These are phyloP conservation scores for Zaprionus ornatus DNA, from an alignment of 1,140 invertebrate genomes.

Conservation along the genomic window DNA sequence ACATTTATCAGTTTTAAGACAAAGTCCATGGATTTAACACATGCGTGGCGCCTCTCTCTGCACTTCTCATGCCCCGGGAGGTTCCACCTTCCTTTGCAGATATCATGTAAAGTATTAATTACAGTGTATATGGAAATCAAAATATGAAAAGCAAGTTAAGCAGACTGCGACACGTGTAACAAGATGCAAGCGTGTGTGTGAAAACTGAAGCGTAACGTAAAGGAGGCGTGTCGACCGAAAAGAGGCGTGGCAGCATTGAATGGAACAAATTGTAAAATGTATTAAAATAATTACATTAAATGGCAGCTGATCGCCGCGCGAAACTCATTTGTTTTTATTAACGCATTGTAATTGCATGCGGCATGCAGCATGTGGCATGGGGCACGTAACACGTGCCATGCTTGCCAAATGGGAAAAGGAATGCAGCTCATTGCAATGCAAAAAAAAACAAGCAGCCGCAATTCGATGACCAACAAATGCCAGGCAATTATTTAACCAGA, in stretches of 20 bases:
- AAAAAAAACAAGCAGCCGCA: constrained; percentile 38
- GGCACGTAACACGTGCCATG: constrained; percentile 16
- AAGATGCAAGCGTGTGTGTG: neutral
- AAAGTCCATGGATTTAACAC: neutral
- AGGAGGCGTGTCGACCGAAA: neutral
- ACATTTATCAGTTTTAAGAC: constrained; percentile 13
- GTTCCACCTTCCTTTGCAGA: neutral
- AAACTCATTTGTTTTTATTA: constrained; percentile 79
- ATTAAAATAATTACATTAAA: constrained; percentile 81
- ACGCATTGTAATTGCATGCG: constrained; percentile 62
- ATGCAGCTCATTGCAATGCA: neutral
- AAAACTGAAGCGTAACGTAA: neutral
- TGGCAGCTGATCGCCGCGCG: constrained; percentile 63
- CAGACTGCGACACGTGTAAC: constrained; percentile 33
- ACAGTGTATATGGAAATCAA: constrained; percentile 63
- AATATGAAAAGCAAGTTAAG: constrained; percentile 51
- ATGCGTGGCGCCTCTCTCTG: neutral
- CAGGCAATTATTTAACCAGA: constrained; percentile 70
- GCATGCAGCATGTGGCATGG: constrained; percentile 37
- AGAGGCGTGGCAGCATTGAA: constrained; percentile 21
- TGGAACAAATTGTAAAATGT: constrained; percentile 66
- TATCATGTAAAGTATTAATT: constrained; percentile 55
- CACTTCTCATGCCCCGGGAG: neutral
- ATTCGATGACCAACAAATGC: constrained; percentile 49
- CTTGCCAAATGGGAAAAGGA: neutral